Evolutionary conservation across 2,113 vertebrate genomes (phyloP).

Genomic region (Chiloscyllium plagiosum): DNA sequence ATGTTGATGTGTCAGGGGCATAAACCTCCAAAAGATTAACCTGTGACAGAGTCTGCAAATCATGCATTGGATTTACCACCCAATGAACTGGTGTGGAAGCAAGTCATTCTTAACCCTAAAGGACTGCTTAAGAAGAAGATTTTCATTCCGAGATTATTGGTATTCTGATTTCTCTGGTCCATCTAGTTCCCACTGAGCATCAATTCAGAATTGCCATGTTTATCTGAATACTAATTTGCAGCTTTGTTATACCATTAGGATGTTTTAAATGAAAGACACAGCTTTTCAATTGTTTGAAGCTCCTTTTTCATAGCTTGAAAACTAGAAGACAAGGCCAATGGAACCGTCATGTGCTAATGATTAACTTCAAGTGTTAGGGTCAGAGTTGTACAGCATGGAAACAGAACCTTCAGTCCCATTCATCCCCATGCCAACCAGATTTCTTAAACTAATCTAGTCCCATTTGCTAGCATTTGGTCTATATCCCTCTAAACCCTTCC

Average conservation of each 20-base stretch:
- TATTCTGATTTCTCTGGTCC: background rate
- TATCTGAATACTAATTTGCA: background rate
- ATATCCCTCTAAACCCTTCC: too few relatives aligned
- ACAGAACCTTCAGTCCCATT: too few relatives aligned
- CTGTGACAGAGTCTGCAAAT: too few relatives aligned
- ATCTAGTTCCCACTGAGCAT: background rate
- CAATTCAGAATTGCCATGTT: background rate
- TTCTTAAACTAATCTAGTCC: too few relatives aligned
- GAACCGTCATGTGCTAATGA: background rate
- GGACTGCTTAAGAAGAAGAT: background rate
- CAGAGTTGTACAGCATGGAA: too few relatives aligned
- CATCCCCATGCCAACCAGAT: too few relatives aligned
- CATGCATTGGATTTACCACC: too few relatives aligned
- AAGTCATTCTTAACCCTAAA: too few relatives aligned
- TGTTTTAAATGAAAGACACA: background rate
- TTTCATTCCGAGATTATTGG: background rate
- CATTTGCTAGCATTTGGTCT: too few relatives aligned
- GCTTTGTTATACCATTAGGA: background rate
- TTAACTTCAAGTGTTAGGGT: background rate
- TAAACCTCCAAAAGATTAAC: too few relatives aligned
- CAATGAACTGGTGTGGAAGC: too few relatives aligned
- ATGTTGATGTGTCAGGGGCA: too few relatives aligned
- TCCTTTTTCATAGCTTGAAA: background rate
- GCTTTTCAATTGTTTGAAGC: background rate
- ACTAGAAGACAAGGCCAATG: background rate